A percentile compares a stretch with the other conserved stretches of the same genome.
These are phyloP conservation scores for Mycteria americana DNA, from an alignment of 2,797 vertebrate species.

Conservation along the genomic window DNA sequence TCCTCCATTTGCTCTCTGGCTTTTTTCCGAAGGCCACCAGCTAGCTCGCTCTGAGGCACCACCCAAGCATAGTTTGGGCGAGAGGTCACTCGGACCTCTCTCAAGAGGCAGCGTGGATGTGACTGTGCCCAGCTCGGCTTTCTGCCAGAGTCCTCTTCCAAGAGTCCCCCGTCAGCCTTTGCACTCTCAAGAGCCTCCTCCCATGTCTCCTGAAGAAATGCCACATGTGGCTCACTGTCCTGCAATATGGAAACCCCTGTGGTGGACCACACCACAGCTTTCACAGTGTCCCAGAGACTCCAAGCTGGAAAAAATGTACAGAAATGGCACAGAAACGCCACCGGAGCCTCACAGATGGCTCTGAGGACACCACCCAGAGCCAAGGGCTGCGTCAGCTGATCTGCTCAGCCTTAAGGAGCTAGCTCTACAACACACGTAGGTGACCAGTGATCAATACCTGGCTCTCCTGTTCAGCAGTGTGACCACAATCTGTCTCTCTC, in stretches of 20 bases:
- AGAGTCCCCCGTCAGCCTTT: neutral
- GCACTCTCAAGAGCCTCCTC: neutral
- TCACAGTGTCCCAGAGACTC: neutral
- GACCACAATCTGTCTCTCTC: fast-evolving
- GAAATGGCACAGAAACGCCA: neutral
- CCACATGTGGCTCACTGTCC: neutral
- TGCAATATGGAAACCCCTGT: neutral
- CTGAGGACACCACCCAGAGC: neutral
- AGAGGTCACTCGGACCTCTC: neutral
- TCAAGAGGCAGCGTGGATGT: neutral
- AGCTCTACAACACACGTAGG: neutral
- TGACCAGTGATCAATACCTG: neutral
- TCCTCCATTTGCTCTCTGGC: neutral
- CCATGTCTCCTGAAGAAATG: neutral
- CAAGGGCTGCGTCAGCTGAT: neutral
- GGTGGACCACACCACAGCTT: neutral
- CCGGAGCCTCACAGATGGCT: neutral
- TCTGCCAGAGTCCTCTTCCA: neutral
- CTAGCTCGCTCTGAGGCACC: neutral
- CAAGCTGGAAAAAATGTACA: neutral
- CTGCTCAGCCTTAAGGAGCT: neutral
- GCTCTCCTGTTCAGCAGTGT: neutral
- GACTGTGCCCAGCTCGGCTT: neutral
- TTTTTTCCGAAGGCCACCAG: neutral
- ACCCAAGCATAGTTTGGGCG: neutral